A percentile compares a stretch with the other conserved stretches of the same genome.
Conservation (phyloP, 2,113 vertebrate species). For the Todiramphus saurophagus region DNA sequence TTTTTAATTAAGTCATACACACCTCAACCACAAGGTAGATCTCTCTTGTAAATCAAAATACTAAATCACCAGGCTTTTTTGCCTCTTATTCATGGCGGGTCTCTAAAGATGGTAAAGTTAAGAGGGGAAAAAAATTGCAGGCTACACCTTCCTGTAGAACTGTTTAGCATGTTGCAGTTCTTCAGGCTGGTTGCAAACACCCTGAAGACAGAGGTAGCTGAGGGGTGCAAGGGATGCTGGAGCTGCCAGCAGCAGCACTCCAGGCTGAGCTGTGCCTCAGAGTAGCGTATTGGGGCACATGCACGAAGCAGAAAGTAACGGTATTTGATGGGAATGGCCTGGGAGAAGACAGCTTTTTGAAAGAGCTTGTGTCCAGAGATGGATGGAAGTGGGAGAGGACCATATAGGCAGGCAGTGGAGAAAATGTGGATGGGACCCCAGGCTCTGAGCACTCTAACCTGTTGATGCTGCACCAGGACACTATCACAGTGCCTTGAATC, state of each 20-base stretch:
- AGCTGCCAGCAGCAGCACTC: not conserved
- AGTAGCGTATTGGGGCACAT: not conserved
- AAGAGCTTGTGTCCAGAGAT: rapidly evolving
- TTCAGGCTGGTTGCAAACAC: not conserved
- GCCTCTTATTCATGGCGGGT: not conserved
- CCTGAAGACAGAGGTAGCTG: not conserved
- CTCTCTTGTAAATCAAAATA: conserved; percentile 9
- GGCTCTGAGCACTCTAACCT: not conserved
- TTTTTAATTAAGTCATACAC: conserved; percentile 26
- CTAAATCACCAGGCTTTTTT: not conserved
- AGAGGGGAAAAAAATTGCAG: not conserved
- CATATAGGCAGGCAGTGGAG: no score
- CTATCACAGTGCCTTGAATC: not conserved
- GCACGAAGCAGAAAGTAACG: not conserved
- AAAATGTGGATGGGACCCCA: not conserved
- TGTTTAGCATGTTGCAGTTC: not conserved
- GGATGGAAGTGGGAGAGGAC: not conserved
- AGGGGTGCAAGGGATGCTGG: not conserved
- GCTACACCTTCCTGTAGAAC: not conserved
- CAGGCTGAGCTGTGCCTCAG: not conserved
- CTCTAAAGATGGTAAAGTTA: not conserved
- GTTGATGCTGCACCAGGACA: rapidly evolving
- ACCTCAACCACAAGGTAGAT: not conserved
- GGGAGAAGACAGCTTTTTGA: not conserved
- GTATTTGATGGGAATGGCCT: not conserved